These are phyloP conservation scores for Harmothoe impar DNA, from an alignment of 2,888 invertebrate genomes.

Conservation along the genomic window DNA sequence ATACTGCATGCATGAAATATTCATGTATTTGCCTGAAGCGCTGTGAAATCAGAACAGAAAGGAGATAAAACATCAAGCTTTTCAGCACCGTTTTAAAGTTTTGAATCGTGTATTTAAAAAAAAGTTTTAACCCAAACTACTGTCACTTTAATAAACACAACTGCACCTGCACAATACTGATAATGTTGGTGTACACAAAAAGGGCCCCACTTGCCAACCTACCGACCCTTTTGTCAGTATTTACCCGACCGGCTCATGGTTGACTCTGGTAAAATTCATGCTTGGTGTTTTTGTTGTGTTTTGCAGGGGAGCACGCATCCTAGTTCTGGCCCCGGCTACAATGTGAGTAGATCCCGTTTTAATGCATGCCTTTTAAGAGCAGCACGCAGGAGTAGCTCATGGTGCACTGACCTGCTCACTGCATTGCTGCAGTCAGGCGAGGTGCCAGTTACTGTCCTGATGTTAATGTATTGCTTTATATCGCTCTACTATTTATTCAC, in stretches of 20 bases:
- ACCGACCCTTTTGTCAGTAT: slow-evolving; percentile 5
- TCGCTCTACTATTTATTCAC: too few species aligned
- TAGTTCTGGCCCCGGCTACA: slow-evolving; percentile 39
- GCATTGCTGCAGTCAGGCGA: not conserved
- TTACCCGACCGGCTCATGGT: not conserved
- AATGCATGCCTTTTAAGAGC: slow-evolving; percentile 7
- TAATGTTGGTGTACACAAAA: not conserved
- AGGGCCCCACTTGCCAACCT: not conserved
- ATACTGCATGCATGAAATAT: not conserved
- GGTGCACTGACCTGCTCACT: too few species aligned
- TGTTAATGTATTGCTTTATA: too few species aligned
- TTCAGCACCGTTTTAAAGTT: not conserved
- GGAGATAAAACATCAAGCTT: not conserved
- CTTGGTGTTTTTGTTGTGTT: not conserved
- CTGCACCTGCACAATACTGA: slow-evolving; percentile 4
- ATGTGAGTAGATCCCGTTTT: not conserved
- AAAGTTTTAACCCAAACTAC: not conserved
- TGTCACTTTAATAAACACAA: not conserved
- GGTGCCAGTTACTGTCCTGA: not conserved
- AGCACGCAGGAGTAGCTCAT: not conserved
- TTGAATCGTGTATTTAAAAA: not conserved
- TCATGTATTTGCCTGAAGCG: slow-evolving; percentile 21
- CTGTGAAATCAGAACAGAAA: not conserved
- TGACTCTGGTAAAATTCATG: not conserved
- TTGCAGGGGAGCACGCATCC: slow-evolving; percentile 43